Conservation (phyloP, 2,113 vertebrate species). For the Petromus typicus region DNA sequence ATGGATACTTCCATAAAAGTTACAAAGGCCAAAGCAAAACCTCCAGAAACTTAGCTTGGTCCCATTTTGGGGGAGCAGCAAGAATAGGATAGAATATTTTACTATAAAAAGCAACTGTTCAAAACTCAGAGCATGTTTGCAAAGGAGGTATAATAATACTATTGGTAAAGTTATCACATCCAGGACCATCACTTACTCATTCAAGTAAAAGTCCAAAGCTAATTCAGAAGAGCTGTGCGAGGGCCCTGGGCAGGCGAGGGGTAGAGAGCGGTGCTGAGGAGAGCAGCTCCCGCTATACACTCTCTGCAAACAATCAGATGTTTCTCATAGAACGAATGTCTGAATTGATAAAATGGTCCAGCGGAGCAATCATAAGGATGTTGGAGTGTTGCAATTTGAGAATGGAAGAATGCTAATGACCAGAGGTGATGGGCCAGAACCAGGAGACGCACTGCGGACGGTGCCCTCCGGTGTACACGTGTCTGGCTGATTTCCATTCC, state of each 20-base stretch:
- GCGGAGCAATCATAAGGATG: slow-evolving; percentile 4
- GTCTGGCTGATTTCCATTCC: slow-evolving; percentile 72
- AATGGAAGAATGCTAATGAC: slow-evolving; percentile 72
- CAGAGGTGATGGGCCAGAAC: slow-evolving; percentile 71
- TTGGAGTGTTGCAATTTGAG: slow-evolving; percentile 51
- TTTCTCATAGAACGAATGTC: slow-evolving; percentile 51
- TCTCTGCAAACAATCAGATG: slow-evolving; percentile 20
- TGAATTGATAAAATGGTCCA: slow-evolving; percentile 63
- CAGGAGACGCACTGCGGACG: slow-evolving; percentile 27
- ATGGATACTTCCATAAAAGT: not conserved
- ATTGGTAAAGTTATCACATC: not conserved
- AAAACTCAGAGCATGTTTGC: not conserved
- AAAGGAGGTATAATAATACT: not conserved
- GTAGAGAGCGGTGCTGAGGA: not conserved
- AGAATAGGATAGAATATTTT: slow-evolving; percentile 22
- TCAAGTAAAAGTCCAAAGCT: slow-evolving; percentile 17
- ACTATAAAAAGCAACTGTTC: not conserved
- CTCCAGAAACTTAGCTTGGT: not conserved
- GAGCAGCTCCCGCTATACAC: not conserved
- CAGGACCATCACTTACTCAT: not conserved
- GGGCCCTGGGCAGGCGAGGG: not conserved
- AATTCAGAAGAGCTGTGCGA: not conserved
- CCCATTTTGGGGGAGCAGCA: not conserved
- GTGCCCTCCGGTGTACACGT: slow-evolving; percentile 54
- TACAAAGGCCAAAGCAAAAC: not conserved